Evolutionary conservation across 1,140 invertebrate species (phyloP).

Genomic region (Euglossa dilemma): DNA sequence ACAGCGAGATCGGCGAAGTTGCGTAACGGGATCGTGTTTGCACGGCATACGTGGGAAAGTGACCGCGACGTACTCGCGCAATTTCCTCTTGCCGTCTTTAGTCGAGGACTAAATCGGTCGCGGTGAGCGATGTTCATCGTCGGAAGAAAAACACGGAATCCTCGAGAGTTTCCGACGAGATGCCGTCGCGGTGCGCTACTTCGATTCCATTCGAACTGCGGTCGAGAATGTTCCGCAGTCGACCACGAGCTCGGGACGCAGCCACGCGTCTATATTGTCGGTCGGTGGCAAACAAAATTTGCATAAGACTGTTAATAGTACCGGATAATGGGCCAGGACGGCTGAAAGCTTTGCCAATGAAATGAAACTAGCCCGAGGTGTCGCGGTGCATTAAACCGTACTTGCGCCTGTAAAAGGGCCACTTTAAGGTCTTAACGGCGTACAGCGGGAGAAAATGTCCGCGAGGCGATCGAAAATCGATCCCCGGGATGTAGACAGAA

Average conservation of each 20-base stretch:
- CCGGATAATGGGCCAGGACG: slow-evolving; percentile 51
- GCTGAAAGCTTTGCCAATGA: slow-evolving; percentile 5
- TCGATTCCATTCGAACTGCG: not conserved
- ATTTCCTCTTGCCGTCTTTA: not conserved
- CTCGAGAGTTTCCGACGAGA: not conserved
- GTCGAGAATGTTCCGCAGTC: not conserved
- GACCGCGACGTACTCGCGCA: not conserved
- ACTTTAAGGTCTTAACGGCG: slow-evolving; percentile 31
- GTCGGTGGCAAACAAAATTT: slow-evolving; percentile 62
- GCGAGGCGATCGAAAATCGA: no score
- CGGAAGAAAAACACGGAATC: not conserved
- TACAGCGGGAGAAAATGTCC: not conserved
- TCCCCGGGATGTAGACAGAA: no score
- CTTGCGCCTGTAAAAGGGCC: slow-evolving; percentile 42
- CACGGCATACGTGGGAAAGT: no score
- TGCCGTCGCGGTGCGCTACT: not conserved
- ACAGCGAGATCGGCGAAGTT: no score
- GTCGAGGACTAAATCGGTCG: not conserved
- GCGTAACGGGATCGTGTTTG: no score
- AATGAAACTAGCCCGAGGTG: slow-evolving; percentile 42
- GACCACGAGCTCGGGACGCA: not conserved
- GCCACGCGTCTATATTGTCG: slow-evolving; percentile 15
- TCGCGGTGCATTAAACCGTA: slow-evolving; percentile 9
- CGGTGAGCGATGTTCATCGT: not conserved
- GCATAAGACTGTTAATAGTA: slow-evolving; percentile 67